Conservation (phyloP, 2,113 vertebrate genomes). For the Guaruba guarouba region DNA sequence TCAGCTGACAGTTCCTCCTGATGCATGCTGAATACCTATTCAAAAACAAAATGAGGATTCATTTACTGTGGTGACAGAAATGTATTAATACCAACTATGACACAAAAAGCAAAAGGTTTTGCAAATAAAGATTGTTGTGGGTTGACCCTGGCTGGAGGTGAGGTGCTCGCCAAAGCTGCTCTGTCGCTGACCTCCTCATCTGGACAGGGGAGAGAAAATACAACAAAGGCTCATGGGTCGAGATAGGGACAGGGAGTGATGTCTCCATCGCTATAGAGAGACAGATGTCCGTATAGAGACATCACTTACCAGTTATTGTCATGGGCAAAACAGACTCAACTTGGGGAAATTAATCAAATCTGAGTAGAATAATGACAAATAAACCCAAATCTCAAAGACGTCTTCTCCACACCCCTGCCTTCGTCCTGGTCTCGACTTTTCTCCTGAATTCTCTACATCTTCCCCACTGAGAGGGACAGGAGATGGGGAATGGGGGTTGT, state of each 20-base stretch:
- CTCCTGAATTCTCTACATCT: not conserved
- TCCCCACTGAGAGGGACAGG: not conserved
- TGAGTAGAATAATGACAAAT: not conserved
- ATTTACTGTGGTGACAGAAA: slow-evolving; percentile 31
- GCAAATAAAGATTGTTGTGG: not conserved
- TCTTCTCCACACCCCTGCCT: not conserved
- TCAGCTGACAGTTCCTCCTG: not conserved
- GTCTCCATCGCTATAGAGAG: not conserved
- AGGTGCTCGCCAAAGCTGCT: not conserved
- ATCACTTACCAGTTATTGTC: not conserved
- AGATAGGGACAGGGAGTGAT: not conserved
- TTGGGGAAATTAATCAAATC: not conserved
- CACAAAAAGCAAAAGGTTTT: slow-evolving; percentile 1
- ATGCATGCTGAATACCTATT: not conserved
- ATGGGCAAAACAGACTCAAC: not conserved
- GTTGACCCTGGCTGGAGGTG: not conserved
- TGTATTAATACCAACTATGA: not conserved
- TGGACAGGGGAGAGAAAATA: not conserved
- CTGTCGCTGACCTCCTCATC: not conserved
- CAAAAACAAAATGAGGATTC: slow-evolving; percentile 6
- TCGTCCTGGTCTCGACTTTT: not conserved
- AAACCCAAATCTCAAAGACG: not conserved
- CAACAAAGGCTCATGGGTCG: not conserved
- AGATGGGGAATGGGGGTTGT: not conserved
- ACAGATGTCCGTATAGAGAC: not conserved